A percentile compares a stretch with the other conserved stretches of the same genome.
phyloP scores from a whole-genome alignment of 2,113 vertebrate species.

The Elanus axillaris region DNA sequence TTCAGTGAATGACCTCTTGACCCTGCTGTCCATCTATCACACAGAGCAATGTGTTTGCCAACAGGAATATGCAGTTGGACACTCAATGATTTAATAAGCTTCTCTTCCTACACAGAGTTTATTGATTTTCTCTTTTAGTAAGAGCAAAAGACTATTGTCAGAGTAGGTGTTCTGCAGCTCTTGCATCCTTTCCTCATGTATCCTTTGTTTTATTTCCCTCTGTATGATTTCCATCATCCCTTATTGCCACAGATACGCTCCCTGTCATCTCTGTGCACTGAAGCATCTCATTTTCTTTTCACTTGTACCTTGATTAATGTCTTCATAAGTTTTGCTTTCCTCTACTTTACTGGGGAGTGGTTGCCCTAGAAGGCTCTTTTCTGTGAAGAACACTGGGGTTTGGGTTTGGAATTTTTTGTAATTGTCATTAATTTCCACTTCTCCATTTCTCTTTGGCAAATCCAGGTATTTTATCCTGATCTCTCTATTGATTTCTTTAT shows the following conservation, averaged over 20 bases:
- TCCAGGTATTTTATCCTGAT: not conserved
- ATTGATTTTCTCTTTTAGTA: conserved; percentile 17
- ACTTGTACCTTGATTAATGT: conserved; percentile 51
- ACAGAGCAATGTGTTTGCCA: not conserved
- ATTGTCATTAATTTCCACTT: not conserved
- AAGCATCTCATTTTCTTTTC: conserved; percentile 60
- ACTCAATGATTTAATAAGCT: conserved; percentile 40
- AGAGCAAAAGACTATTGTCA: conserved; percentile 28
- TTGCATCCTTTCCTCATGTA: not conserved
- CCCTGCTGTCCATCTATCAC: conserved; percentile 2
- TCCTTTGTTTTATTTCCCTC: conserved; percentile 25
- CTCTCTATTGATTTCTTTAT: not conserved
- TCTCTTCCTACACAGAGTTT: conserved; percentile 16
- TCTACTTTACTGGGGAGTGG: not conserved
- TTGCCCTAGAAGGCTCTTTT: not conserved
- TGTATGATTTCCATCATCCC: conserved; percentile 25
- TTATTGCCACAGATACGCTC: conserved; percentile 28
- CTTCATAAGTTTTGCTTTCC: conserved; percentile 44
- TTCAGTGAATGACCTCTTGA: not conserved
- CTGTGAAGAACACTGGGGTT: not conserved
- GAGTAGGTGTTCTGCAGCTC: conserved; percentile 6
- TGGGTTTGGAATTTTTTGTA: not conserved
- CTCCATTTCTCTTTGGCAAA: not conserved
- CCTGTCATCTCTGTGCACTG: conserved; percentile 37
- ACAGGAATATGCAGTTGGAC: not conserved